Evolutionary conservation across 2,888 invertebrate species (phyloP), one percentile per base, ranked within the genome.

Genomic region (Pseudanteris insignis): DNA sequence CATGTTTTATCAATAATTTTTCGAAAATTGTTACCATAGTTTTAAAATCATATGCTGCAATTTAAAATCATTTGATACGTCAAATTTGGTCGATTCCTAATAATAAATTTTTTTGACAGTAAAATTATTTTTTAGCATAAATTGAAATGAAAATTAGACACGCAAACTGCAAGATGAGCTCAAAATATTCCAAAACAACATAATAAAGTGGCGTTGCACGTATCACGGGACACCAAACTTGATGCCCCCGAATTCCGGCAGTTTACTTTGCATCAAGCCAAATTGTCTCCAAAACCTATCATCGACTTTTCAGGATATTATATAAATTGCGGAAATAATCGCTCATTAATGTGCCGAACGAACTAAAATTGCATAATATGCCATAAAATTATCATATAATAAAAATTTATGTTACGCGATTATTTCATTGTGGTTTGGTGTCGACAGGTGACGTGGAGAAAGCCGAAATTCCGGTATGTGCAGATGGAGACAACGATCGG

Each of bases 351-450:
- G 24, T 34, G 29, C 11, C 10, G 5, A 32, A 38, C 12, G 38
- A 18, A 13, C 11, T n/a, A 6, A 38, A 44, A 44, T 41, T 43
- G 26, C 33, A 38, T 50, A 38, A 50, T 33, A 10, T 24, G 26
- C 24, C 21, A 15, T 44, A 13, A 50, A 43, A 58, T 58, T 58
- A 58, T 58, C 58, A 58, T 50, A 38, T 58, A 58, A 58, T 58
- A 58, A 58, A 58, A 50, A 44, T 50, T 48, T 33, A 58, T 58
- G 34, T 29, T 26, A 24, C 2, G 18, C 25, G 28, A 58, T 58
- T 58, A 58, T 50, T 50, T 13, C 13, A 41, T 50, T 43, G n/a
- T 50, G 43, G 12, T 28, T 50, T 41, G 30, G 12, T 33, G 58
- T 34, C 58, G 58, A 58, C 50, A 58, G 58, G 58, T 58, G 58